Percentiles rank a stretch among this genome's conserved stretches.
Conservation (phyloP, 1,140 invertebrate genomes). For the Steinernema khuongi region DNA sequence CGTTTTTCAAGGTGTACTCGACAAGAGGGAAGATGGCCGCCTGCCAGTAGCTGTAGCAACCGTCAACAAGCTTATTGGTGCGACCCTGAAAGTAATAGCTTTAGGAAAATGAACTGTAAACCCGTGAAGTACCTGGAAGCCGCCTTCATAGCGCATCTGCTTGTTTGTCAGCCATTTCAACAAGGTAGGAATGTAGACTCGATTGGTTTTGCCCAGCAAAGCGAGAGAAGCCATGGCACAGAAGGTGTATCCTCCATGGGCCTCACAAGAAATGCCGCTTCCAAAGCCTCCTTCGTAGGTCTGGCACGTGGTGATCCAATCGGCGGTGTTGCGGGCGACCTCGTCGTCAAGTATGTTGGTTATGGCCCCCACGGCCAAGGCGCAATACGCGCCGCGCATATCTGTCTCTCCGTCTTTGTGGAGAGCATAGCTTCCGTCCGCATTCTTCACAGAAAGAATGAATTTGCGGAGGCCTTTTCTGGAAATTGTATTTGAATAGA, state of each 20-base stretch:
- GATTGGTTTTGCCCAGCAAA: slow-evolving; percentile 72
- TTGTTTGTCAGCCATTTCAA: slow-evolving; percentile 59
- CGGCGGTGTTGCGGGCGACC: slow-evolving; percentile 76
- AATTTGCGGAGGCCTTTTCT: slow-evolving; percentile 27
- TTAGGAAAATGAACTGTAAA: background rate
- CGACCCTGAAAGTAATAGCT: slow-evolving; percentile 61
- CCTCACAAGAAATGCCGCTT: slow-evolving; percentile 85
- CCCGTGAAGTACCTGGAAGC: slow-evolving; percentile 65
- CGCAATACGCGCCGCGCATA: slow-evolving; percentile 84
- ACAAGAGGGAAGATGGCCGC: slow-evolving; percentile 71
- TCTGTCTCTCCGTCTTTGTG: slow-evolving; percentile 79
- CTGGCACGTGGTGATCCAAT: slow-evolving; percentile 88
- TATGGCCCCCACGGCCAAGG: slow-evolving; percentile 77
- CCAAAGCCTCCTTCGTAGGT: slow-evolving; percentile 97
- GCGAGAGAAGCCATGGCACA: slow-evolving; percentile 86
- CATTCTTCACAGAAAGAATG: slow-evolving; percentile 64
- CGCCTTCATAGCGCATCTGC: slow-evolving; percentile 61
- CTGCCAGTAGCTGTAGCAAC: slow-evolving; percentile 98
- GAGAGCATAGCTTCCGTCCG: slow-evolving; percentile 81
- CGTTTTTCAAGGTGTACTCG: background rate
- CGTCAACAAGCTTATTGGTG: slow-evolving; percentile 96
- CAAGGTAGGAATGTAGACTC: slow-evolving; percentile 70
- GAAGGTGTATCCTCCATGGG: slow-evolving; percentile 94
- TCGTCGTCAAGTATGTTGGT: slow-evolving; percentile 73
- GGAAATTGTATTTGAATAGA: background rate